A percentile compares a stretch with the other conserved stretches of the same genome.
Evolutionary conservation across 2,113 vertebrate species (phyloP).

Genomic region (Mellivora capensis): DNA sequence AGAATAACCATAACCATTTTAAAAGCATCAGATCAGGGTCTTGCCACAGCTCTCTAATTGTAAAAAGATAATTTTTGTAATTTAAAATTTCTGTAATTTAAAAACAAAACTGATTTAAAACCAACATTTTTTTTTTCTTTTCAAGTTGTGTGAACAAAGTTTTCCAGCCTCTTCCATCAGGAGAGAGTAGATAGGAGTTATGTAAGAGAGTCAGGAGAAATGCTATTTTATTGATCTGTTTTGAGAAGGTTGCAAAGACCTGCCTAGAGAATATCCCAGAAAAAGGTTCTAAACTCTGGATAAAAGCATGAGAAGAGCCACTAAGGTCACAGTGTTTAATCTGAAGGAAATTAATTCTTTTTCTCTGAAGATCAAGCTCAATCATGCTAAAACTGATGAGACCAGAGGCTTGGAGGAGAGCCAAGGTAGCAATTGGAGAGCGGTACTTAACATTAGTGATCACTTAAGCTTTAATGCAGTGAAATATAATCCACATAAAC

Average conservation of each 20-base stretch:
- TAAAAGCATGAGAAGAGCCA: neutral
- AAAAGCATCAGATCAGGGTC: neutral
- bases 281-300: neutral
- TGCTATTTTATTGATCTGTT: neutral
- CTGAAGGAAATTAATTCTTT: neutral
- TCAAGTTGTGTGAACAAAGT: neutral
- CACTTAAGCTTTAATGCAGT: neutral
- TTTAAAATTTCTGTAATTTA: neutral
- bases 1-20: neutral
- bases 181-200: neutral
- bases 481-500: neutral
- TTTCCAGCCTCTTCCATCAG: neutral
- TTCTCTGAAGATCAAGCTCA: neutral
- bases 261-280: neutral
- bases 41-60: neutral
- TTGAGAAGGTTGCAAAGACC: neutral
- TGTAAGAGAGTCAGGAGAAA: neutral
- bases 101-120: neutral
- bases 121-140: neutral
- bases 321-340: neutral
- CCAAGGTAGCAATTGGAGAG: neutral
- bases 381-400: neutral
- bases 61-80: neutral
- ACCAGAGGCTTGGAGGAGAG: neutral
- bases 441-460: neutral